phyloP scores from a whole-genome alignment of 2,113 vertebrate genomes.

The Pygoscelis adeliae region DNA sequence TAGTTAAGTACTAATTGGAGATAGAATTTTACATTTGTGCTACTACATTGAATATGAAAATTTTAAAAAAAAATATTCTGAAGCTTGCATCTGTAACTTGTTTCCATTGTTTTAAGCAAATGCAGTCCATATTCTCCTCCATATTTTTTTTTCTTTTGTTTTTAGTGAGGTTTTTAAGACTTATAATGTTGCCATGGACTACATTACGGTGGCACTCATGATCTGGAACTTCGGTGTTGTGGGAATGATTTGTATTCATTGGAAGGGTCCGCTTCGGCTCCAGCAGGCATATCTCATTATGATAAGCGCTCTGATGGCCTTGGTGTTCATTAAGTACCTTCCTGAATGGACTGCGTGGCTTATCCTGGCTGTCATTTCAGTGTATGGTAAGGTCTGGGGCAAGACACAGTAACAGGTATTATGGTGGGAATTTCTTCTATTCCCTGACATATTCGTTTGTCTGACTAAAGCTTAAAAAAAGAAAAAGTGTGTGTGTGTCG shows the following conservation, averaged over 20 bases:
- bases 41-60: background rate
- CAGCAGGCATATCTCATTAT: slow-evolving; percentile 99
- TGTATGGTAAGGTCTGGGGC: slow-evolving; percentile 87
- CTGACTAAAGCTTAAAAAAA: background rate
- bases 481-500: accelerated
- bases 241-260: slow-evolving; percentile 98
- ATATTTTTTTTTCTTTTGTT: background rate
- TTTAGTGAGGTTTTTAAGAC: slow-evolving; percentile 96
- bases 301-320: slow-evolving; percentile 98
- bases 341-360: slow-evolving; percentile 99
- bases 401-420: background rate
- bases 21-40: background rate
- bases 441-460: background rate
- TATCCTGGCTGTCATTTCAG: slow-evolving; percentile 95
- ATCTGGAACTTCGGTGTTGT: slow-evolving; percentile 99
- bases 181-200: slow-evolving; percentile 97
- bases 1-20: background rate
- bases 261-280: slow-evolving; percentile 95
- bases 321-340: slow-evolving; percentile 99
- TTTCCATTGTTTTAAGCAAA: slow-evolving; percentile 1
- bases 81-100: background rate
- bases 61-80: background rate
- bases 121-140: background rate
- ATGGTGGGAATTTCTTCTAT: background rate
- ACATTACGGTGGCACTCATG: slow-evolving; percentile 88